Conservation (phyloP, 2,888 invertebrate genomes). For the Ischnus inquisitorius region DNA sequence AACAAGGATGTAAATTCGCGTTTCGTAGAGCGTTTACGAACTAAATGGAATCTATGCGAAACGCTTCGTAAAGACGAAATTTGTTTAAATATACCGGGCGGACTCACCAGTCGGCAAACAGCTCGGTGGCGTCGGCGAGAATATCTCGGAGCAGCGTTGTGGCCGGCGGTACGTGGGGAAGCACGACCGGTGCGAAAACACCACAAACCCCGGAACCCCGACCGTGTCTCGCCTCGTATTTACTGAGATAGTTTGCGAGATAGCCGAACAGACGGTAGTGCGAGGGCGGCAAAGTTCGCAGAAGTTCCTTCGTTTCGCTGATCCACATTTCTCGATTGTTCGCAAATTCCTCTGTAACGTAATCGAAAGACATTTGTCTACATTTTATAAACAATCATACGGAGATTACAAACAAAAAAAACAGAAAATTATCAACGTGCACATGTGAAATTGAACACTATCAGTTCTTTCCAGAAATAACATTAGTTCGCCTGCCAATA, state of each 20-base stretch:
- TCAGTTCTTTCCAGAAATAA: too few species aligned
- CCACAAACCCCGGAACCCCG: conserved; percentile 82
- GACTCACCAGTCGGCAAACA: conserved; percentile 83
- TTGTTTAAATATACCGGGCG: neutral
- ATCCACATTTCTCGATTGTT: conserved; percentile 81
- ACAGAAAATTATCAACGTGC: too few species aligned
- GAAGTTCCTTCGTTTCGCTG: conserved; percentile 79
- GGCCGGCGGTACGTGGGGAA: conserved; percentile 84
- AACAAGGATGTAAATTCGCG: too few species aligned
- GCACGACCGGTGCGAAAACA: conserved; percentile 83
- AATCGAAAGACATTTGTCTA: neutral
- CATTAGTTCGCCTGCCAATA: too few species aligned
- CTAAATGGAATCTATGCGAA: neutral
- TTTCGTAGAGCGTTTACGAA: too few species aligned
- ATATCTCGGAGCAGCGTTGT: conserved; percentile 83
- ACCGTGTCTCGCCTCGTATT: conserved; percentile 82
- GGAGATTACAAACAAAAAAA: neutral
- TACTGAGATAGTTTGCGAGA: conserved; percentile 81
- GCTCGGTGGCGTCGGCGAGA: conserved; percentile 79
- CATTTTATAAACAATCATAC: conserved; percentile 1
- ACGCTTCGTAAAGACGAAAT: neutral
- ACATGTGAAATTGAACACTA: too few species aligned
- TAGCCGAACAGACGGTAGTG: conserved; percentile 82
- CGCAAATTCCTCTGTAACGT: conserved; percentile 77
- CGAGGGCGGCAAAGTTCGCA: conserved; percentile 79